Evolutionary conservation across 2,888 invertebrate genomes (phyloP), one percentile per base, ranked within the genome.

Genomic region (Laspeyria flexula): DNA sequence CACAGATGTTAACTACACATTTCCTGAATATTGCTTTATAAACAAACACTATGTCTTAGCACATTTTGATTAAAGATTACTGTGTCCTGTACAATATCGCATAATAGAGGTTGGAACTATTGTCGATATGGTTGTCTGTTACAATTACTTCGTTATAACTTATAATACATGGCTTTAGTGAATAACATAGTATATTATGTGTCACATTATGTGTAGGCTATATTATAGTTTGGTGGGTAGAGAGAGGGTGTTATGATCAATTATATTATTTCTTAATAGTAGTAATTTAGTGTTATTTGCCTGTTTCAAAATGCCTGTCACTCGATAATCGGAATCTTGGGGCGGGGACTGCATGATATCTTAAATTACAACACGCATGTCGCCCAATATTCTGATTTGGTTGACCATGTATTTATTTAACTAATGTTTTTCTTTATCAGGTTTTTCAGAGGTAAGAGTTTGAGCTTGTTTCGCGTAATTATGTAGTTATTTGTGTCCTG

Each of bases 401-500:
- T 53, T 56, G 42, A 57, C 49, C 52, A 55, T 64, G 56, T 70
- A 66, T 67, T 75, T 50, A 67, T 41, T 34, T 73, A 42, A 77
- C 70, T 70, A 66, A 68, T 68, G 70, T 83, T 85, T 84, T 85
- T 78, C 79, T 70, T 82, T 85, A 83, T 89, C 90, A 90, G 90
- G 91, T 88, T 82, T n/a, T 73, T 56, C 79, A 65, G 86, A 91
- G 90, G 91, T 91, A 91, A 91, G 90, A 77, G 73, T 82, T 82
- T 79, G 66, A 77, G 81, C 81, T 88, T 86, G 83, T 81, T 82
- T 74, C 68, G 71, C 77, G 79, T 67, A 53, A 79, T 74, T 70
- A 78, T 75, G 75, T 76, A 77, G 79, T 71, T 68, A 68, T 71
- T 69, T 77, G 70, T 73, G 73, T 77, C 66, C 73, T 57, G 64